Conservation (phyloP, 30 jellyfish, hydroid and myxozoan genomes). For the Morbakka virulenta region DNA sequence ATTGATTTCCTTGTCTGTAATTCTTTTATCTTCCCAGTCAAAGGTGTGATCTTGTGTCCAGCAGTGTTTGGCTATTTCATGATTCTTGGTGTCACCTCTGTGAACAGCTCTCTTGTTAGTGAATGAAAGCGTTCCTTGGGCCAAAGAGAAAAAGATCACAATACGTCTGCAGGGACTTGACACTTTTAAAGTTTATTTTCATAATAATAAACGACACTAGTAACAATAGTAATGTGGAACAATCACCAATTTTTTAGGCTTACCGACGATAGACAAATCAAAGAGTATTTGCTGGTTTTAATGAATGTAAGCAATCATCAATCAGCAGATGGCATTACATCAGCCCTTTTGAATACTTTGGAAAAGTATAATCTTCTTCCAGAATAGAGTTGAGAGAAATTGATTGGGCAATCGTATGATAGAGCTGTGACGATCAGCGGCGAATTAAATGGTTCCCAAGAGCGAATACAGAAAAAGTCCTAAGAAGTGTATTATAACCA, state of each 20-base stretch:
- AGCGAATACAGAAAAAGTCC: slow-evolving; percentile 12
- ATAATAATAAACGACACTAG: slow-evolving; percentile 39
- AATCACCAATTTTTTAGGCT: slow-evolving; percentile 34
- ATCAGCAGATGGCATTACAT: slow-evolving; percentile 27
- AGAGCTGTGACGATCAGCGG: slow-evolving; percentile 24
- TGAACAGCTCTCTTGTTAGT: too few species aligned
- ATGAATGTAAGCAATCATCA: slow-evolving; percentile 13
- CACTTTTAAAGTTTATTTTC: neutral
- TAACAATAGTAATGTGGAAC: slow-evolving; percentile 29
- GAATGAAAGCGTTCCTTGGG: too few species aligned
- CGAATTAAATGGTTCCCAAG: neutral
- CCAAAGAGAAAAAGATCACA: too few species aligned
- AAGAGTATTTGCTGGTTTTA: slow-evolving; percentile 20
- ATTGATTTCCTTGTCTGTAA: too few species aligned
- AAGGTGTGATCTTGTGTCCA: too few species aligned
- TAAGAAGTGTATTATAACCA: too few species aligned
- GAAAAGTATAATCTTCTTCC: neutral
- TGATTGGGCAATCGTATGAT: slow-evolving; percentile 38
- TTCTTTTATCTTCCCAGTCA: too few species aligned
- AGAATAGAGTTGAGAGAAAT: neutral
- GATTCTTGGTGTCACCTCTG: too few species aligned
- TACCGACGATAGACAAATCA: neutral
- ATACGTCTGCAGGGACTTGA: too few species aligned
- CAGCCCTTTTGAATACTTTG: slow-evolving; percentile 5
- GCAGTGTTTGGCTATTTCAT: too few species aligned